Conservation (phyloP, 2,888 invertebrate genomes). For the Dorcus parallelipipedus region DNA sequence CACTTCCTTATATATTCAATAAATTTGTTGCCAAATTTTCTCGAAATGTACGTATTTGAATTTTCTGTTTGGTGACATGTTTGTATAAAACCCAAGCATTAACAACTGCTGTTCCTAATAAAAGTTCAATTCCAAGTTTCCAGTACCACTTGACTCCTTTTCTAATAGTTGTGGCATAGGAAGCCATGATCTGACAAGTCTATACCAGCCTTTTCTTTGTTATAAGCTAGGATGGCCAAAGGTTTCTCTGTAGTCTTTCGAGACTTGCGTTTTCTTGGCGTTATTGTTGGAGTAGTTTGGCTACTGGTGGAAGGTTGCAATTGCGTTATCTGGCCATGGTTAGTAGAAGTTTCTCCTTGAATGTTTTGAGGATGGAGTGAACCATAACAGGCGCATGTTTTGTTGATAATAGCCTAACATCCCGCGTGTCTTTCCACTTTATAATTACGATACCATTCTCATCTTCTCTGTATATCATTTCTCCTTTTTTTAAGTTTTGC, state of each 20-base stretch:
- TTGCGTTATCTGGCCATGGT: neutral
- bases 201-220: conserved; percentile 36
- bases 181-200: conserved; percentile 35
- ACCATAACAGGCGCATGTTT: conserved; percentile 34
- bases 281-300: neutral
- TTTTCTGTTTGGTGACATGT: conserved; percentile 21
- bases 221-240: conserved; percentile 30
- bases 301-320: neutral
- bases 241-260: conserved; percentile 23
- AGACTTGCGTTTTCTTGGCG: conserved; percentile 6
- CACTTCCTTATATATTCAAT: conserved; percentile 9
- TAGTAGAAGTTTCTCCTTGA: neutral
- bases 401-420: conserved; percentile 36
- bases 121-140: conserved; percentile 24
- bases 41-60: conserved; percentile 24
- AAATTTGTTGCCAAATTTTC: conserved; percentile 17
- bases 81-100: conserved; percentile 27
- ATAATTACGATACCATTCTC: conserved; percentile 35
- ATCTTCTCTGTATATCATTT: conserved; percentile 33
- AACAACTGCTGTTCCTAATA: conserved; percentile 23
- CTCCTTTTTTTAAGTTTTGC: conserved; percentile 27
- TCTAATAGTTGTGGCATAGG: conserved; percentile 32
- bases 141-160: conserved; percentile 29
- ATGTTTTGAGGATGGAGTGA: neutral
- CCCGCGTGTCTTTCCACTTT: conserved; percentile 36